These are phyloP conservation scores for Spheniscus mendiculus DNA, from an alignment of 2,113 vertebrate genomes.

Conservation along the genomic window DNA sequence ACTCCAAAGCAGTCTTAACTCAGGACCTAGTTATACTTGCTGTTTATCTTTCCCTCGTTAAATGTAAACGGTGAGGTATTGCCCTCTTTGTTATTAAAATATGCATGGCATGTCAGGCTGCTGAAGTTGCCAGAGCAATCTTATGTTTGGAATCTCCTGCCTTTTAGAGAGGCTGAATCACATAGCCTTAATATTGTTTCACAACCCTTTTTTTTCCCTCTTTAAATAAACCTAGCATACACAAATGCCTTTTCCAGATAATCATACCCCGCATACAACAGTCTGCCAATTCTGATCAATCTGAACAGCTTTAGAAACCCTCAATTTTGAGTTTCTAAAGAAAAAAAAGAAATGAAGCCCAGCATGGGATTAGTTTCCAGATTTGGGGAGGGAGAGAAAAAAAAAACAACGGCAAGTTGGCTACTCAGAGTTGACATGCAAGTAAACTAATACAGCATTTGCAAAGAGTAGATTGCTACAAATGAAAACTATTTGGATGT, in stretches of 20 bases:
- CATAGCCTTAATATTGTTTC: background rate
- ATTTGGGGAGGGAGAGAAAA: background rate
- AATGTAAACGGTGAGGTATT: background rate
- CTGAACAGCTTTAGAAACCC: background rate
- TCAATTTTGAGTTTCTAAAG: background rate
- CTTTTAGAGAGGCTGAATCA: background rate
- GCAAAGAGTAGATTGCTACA: background rate
- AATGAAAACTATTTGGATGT: background rate
- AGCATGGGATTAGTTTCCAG: background rate
- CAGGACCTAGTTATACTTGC: background rate
- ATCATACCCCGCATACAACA: background rate
- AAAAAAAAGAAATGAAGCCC: background rate
- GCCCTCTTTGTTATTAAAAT: constrained; percentile 34
- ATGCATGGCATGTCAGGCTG: background rate
- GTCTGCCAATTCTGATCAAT: background rate
- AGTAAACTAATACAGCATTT: background rate
- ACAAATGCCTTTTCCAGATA: background rate
- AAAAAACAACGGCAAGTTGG: background rate
- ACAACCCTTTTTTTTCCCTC: background rate
- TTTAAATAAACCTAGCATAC: background rate
- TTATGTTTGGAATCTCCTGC: constrained; percentile 16
- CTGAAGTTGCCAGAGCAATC: constrained; percentile 27
- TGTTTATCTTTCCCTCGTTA: constrained; percentile 9
- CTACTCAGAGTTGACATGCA: background rate
- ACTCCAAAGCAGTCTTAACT: background rate